Conservation (phyloP, 2,888 invertebrate species). For the Pinctada fucata region DNA sequence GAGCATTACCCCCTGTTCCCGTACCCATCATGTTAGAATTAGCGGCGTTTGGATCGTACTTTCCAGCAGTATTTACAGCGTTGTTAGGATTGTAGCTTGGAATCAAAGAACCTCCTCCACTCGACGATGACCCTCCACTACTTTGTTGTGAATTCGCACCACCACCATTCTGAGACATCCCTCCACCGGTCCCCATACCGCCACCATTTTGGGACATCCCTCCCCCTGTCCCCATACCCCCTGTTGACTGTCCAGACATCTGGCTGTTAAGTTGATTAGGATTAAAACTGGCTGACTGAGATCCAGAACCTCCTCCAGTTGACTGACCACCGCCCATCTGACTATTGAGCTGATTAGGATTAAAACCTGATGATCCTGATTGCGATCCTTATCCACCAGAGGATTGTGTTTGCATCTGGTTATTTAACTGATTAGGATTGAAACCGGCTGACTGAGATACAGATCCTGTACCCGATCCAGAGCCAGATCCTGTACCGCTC, state of each 20-base stretch:
- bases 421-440: constrained; percentile 12
- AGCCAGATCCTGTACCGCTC: neutral
- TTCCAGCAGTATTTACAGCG: constrained; percentile 48
- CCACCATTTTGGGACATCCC: neutral
- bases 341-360: constrained; percentile 12
- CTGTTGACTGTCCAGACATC: neutral
- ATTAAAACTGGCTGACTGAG: neutral
- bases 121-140: neutral
- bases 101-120: constrained; percentile 9
- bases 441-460: neutral
- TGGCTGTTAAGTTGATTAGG: constrained; percentile 18
- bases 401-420: neutral
- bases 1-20: constrained; percentile 44
- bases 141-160: neutral
- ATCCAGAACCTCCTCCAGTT: neutral
- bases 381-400: neutral
- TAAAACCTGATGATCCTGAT: constrained; percentile 5
- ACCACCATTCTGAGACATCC: neutral
- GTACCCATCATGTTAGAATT: constrained; percentile 40
- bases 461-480: neutral
- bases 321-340: constrained; percentile 26
- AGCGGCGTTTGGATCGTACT: constrained; percentile 55
- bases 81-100: constrained; percentile 52
- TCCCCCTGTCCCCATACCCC: no score
- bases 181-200: neutral